Evolutionary conservation across 2,888 invertebrate genomes (phyloP).

Genomic region (Pammene aurita): DNA sequence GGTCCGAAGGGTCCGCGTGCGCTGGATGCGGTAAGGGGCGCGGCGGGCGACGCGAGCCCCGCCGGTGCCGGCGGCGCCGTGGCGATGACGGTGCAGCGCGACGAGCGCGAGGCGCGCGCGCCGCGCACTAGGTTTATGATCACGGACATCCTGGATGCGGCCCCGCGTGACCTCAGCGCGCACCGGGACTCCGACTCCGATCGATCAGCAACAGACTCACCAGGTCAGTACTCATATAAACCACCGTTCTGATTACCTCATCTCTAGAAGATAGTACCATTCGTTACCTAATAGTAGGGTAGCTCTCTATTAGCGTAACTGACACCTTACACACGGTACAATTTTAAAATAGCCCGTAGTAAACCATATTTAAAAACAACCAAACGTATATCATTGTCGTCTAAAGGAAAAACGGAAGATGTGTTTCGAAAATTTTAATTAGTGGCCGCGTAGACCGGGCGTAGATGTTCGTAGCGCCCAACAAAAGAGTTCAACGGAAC

Average conservation of each 20-base stretch:
- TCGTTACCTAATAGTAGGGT: background rate
- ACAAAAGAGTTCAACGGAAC: constrained; percentile 73
- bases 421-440: too few relatives aligned
- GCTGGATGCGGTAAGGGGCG: constrained; percentile 68
- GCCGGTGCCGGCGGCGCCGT: constrained; percentile 77
- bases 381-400: background rate
- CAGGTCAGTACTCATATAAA: constrained; percentile 59
- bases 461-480: constrained; percentile 48
- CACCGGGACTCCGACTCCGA: constrained; percentile 83
- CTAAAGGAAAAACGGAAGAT: too few relatives aligned
- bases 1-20: constrained; percentile 56
- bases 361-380: background rate
- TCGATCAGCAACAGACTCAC: constrained; percentile 83
- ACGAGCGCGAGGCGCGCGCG: constrained; percentile 88
- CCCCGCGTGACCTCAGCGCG: constrained; percentile 83
- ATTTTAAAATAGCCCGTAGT: too few relatives aligned
- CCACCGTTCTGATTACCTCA: background rate
- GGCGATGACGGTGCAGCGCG: constrained; percentile 85
- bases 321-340: background rate
- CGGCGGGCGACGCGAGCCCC: constrained; percentile 65
- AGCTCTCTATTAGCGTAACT: background rate
- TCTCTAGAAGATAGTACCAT: too few relatives aligned
- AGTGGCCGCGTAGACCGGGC: constrained; percentile 14
- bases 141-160: constrained; percentile 90
- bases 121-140: constrained; percentile 94